Base-by-base conservation (phyloP, 2,113 vertebrate species). In the Lonchura striata region DNA sequence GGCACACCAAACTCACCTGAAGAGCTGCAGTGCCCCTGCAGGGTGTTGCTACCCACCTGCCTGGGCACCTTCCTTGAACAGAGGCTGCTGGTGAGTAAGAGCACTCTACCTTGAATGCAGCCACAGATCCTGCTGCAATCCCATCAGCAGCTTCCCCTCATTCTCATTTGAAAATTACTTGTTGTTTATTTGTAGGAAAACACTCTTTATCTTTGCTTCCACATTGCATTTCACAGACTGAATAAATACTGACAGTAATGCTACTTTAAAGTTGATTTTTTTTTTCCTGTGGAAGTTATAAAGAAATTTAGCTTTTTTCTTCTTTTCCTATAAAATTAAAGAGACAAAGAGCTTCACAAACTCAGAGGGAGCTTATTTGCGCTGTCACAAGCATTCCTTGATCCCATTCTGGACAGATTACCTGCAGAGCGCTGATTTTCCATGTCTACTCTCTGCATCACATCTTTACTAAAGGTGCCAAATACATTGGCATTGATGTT, bases 401-500 rank as follows among this genome's bases (percentile, higher is more conserved):
- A 82, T 71, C n/a, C 41, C 53, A 30, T 71, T 75, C 61, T 69
- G 70, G 61, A 37, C 53, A 65, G 61, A 72, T 33, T 50, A 86
- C 80, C 93, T 68, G 65, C 72, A 75, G 56, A 78, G 35, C 0
- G 0, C n/a, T 84, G 57, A 69, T 63, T 65, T 94, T 83, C 70
- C 12, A 4, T 2, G 70, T 35, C 75, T 68, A 46, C 37, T 70
- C 52, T 24, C 30, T 35, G 77, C 59, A 66, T 71, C 82, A 69
- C 61, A 63, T 79, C 77, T 92, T 88, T 86, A 37, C 77, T 57
- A 71, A 16, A 19, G 39, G 33, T 76, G 93, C 39, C 75, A 82
- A 82, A 50, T 10, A 53, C 17, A 52, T 33, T 12, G 50, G 57
- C 69, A 75, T 35, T 76, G 81, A 91, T 60, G 46, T 19, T 90